Evolutionary conservation across 1,140 invertebrate genomes (phyloP).

Genomic region (Plodia interpunctella): DNA sequence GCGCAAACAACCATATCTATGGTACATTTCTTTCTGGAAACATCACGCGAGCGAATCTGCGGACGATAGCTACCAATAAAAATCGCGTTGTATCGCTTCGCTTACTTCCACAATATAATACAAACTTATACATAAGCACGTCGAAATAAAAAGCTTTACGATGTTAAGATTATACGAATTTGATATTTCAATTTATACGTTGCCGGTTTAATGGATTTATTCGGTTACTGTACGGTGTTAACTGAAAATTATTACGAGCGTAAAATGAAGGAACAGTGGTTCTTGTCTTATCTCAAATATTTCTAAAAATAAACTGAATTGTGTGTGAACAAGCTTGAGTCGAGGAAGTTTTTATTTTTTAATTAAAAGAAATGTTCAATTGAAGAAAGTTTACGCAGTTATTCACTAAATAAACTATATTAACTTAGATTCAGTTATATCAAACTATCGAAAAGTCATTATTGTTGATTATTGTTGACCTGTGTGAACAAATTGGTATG

Average conservation of each 20-base stretch:
- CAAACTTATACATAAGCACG: conserved; percentile 4
- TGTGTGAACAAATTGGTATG: too few relatives aligned
- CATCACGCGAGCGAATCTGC: not conserved
- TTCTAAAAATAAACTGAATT: not conserved
- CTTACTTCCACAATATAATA: not conserved
- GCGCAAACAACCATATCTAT: too few relatives aligned
- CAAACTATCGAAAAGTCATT: too few relatives aligned
- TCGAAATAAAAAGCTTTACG: conserved; percentile 25
- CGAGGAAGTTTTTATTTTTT: not conserved
- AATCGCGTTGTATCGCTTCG: not conserved
- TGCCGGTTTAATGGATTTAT: conserved; percentile 35
- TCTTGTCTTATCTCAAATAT: conserved; percentile 3
- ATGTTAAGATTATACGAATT: conserved; percentile 22
- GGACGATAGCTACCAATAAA: not conserved
- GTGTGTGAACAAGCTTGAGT: not conserved
- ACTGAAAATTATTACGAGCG: conserved; percentile 28
- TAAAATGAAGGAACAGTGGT: conserved; percentile 3
- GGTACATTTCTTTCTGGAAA: too few relatives aligned
- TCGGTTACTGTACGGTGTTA: conserved; percentile 30
- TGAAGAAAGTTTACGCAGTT: too few relatives aligned
- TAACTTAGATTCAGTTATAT: too few relatives aligned
- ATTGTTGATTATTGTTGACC: too few relatives aligned
- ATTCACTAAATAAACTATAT: too few relatives aligned
- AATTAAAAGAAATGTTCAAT: not conserved
- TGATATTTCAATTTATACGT: conserved; percentile 26